phyloP scores from a whole-genome alignment of 2,888 invertebrate genomes.

The Diplolepis rosae region DNA sequence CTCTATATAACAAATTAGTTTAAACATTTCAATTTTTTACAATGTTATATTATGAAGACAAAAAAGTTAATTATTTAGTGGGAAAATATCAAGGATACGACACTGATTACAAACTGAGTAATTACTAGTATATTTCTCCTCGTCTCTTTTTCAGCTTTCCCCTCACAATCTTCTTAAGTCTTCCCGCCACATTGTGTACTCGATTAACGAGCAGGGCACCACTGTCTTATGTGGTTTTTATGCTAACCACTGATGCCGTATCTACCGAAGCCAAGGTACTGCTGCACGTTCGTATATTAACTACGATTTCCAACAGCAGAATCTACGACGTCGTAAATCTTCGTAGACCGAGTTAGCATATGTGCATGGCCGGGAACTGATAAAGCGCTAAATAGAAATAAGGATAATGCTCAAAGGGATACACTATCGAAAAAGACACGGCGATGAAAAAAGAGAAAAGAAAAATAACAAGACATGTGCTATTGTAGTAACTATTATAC shows the following conservation, averaged over 20 bases:
- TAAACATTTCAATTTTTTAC: too few relatives aligned
- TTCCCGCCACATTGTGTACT: background rate
- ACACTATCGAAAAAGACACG: constrained; percentile 12
- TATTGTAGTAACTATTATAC: background rate
- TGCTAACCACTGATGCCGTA: constrained; percentile 2
- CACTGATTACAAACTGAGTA: background rate
- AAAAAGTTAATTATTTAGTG: too few relatives aligned
- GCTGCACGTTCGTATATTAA: constrained; percentile 32
- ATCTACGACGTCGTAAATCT: constrained; percentile 63
- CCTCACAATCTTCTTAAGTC: background rate
- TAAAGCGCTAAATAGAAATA: constrained; percentile 46
- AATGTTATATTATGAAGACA: too few relatives aligned
- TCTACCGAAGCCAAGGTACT: constrained; percentile 2
- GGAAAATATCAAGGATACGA: background rate
- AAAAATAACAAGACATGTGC: too few relatives aligned
- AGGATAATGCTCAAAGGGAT: constrained; percentile 37
- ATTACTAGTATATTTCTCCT: background rate
- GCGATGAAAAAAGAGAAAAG: background rate
- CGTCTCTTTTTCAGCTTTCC: background rate
- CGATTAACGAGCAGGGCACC: background rate
- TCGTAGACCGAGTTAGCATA: constrained; percentile 24
- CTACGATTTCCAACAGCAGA: constrained; percentile 48
- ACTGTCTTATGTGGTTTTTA: background rate
- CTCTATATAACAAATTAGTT: too few relatives aligned
- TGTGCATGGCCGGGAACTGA: constrained; percentile 44